Conservation (phyloP, 2,888 invertebrate genomes). For the Trissoscelio sp. region DNA sequence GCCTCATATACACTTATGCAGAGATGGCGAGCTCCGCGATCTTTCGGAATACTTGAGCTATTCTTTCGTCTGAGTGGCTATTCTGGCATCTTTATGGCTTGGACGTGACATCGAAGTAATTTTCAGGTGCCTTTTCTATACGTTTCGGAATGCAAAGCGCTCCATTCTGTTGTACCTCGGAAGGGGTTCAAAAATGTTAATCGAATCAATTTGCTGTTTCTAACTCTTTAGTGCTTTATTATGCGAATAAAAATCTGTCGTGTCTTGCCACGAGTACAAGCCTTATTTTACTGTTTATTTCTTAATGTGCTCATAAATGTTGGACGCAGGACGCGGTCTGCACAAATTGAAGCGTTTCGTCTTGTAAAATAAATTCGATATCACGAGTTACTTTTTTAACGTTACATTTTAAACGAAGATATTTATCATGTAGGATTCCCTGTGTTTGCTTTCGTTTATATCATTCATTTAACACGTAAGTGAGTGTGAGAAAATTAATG, state of each 20-base stretch:
- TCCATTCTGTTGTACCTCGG: constrained; percentile 33
- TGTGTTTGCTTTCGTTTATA: constrained; percentile 42
- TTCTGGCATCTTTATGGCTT: constrained; percentile 66
- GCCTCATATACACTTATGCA: constrained; percentile 36
- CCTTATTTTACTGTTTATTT: constrained; percentile 22
- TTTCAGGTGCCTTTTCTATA: constrained; percentile 68
- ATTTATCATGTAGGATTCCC: constrained; percentile 36
- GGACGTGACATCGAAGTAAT: constrained; percentile 67
- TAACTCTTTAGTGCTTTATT: constrained; percentile 49
- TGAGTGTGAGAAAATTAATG: constrained; percentile 64
- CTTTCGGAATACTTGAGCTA: constrained; percentile 65
- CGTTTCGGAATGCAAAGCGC: constrained; percentile 64
- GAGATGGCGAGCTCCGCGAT: constrained; percentile 49
- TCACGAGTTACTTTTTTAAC: constrained; percentile 9
- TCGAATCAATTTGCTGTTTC: constrained; percentile 60
- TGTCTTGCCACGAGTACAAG: not conserved
- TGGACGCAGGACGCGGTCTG: not conserved
- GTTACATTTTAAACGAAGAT: constrained; percentile 20
- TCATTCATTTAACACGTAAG: constrained; percentile 47
- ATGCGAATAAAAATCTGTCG: constrained; percentile 37
- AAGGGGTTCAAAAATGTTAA: constrained; percentile 64
- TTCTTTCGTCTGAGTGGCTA: constrained; percentile 57
- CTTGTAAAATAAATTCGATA: constrained; percentile 19
- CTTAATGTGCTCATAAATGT: constrained; percentile 38
- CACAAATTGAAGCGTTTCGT: constrained; percentile 29